phyloP scores from a whole-genome alignment of 1,140 invertebrate species.

The Danaus melanippus region DNA sequence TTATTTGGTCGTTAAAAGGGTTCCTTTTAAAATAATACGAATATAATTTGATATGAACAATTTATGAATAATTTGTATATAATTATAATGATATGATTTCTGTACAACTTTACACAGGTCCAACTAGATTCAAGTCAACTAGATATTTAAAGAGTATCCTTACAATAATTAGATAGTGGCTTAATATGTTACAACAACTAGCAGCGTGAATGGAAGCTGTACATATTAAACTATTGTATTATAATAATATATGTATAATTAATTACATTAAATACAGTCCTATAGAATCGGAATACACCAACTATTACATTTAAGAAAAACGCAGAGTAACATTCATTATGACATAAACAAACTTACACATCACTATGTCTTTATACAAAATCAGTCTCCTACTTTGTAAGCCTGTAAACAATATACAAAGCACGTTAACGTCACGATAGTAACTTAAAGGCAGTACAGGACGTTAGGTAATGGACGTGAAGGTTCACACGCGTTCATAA shows the following conservation, averaged over 20 bases:
- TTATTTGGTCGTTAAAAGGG: constrained; percentile 2
- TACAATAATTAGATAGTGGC: constrained; percentile 43
- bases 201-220: constrained; percentile 55
- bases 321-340: constrained; percentile 31
- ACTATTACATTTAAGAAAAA: constrained; percentile 3
- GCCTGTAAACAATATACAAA: constrained; percentile 38
- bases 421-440: constrained; percentile 17
- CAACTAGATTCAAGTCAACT: constrained; percentile 65
- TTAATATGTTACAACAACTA: constrained; percentile 63
- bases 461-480: constrained; percentile 51
- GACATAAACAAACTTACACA: constrained; percentile 43
- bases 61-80: constrained; percentile 67
- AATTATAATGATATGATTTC: constrained; percentile 68
- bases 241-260: constrained; percentile 37
- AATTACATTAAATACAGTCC: constrained; percentile 60
- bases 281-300: constrained; percentile 55
- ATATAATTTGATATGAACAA: constrained; percentile 58
- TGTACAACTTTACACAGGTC: constrained; percentile 66
- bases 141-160: constrained; percentile 65
- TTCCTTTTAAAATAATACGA: constrained; percentile 25
- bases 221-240: constrained; percentile 52
- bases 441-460: constrained; percentile 33
- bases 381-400: constrained; percentile 70
- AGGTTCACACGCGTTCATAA: constrained; percentile 6
- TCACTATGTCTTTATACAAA: constrained; percentile 64